Evolutionary conservation across 2,797 vertebrate genomes (phyloP), one percentile per base, ranked within the genome.

Genomic region (Aplochiton taeniatus): DNA sequence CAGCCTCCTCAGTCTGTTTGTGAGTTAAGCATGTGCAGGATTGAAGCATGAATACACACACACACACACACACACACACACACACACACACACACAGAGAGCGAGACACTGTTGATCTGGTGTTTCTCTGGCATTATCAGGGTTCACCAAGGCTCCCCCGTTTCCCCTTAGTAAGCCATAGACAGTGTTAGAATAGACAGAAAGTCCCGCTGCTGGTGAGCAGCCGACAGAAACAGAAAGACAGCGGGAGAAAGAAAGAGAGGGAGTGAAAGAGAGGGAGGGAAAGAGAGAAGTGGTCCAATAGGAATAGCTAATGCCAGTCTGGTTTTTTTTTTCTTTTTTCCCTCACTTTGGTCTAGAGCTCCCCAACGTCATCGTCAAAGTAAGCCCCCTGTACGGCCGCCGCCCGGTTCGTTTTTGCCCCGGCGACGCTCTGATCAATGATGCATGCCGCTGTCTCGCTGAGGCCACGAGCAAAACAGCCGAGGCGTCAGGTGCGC

Each of bases 1-100:
- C 72, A 83, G 75, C 70, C 16, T 55, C 56, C 71, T 71, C 49
- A 83, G 81, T 85, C 83, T 75, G 82, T 88, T 76, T 87, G 83
- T 88, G 84, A 84, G 87, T 86, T 65, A 54, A 52, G 82, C 81
- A 85, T 83, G 83, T 9, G 69, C 74, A 75, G 69, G 80, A 87
- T 86, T 79, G 85, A 86, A 86, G 79, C n/a, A 43, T 55, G 53
- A 31, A 72, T 73, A 54, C 14, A 67, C 77, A 62, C 48, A 56
- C 31, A 31, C 31, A 31, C 31, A 31, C 31, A 31, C 31, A 31
- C 31, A 31, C 31, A 31, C 31, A 31, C 31, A 31, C 31, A 56
- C 31, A 31, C 31, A 31, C 31, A 31, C 31, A 31, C 31, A 31
- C 31, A 31, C 31, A 31, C 31, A 31, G 3, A 31, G 3, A 31